Base-by-base conservation (phyloP, 1,140 invertebrate species). In the Zaprionus capensis region DNA sequence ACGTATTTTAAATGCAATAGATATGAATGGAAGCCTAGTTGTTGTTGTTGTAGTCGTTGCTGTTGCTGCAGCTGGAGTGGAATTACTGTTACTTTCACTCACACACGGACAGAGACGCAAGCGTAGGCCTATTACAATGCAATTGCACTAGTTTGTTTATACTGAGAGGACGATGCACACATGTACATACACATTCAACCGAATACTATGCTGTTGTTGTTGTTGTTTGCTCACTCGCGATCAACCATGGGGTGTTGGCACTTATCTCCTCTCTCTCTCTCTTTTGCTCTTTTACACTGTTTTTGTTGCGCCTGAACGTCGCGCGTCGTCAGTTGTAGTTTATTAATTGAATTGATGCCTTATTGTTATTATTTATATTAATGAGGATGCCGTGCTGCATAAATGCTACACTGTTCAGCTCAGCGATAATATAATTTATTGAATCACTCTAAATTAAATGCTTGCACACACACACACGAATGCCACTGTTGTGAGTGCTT, bases 211-310 rank as follows among this genome's bases (percentile, higher is more conserved):
- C 38, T 73, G 71, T 59, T 69, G 44, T 44, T 71, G 64, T 81
- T 79, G 75, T 66, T 76, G 70, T 85, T 66, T 86, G 77, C 78
- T 80, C 51, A 71, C 70, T 85, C 59, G 71, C 80, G 78, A 90
- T 85, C 75, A 73, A 72, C 64, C 65, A 68, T 76, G 80, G 85
- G 85, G 85, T 90, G 85, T 90, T 90, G 85, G 85, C 85, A 91
- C 82, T 81, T 73, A 69, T 72, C 74, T 78, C 71, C 82, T 72
- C 74, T 78, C 71, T 86, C 75, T 57, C 59, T 64, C 69, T 64
- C 68, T 76, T 59, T 71, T 53, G 56, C 41, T 62, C 62, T 66
- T 71, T 56, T 62, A 28, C 57, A 28, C 38, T 62, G 28, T 66
- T 38, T 53, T 76, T 68, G 58, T 56, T 51, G 49, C 57, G 57